A percentile compares a stretch with the other conserved stretches of the same genome.
Conservation (phyloP, 1,140 invertebrate genomes). For the Eurosta solidaginis region DNA sequence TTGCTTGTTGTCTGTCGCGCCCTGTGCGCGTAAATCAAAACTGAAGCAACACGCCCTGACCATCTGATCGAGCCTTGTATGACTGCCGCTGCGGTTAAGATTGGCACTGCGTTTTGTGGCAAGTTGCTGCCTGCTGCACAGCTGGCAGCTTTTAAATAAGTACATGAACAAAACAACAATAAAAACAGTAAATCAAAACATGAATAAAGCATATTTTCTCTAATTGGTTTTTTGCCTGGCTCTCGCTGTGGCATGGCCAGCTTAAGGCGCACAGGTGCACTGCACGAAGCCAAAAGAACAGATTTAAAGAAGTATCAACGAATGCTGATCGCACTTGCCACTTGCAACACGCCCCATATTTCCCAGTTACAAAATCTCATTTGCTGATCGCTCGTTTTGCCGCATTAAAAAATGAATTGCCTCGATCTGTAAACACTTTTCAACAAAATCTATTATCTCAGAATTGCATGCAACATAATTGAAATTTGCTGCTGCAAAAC, state of each 20-base stretch:
- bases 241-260: not conserved
- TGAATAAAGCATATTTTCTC: not conserved
- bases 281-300: not conserved
- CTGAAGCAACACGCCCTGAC: not conserved
- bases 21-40: conserved; percentile 25
- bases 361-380: conserved; percentile 3
- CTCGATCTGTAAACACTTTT: conserved; percentile 4
- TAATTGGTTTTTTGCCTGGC: conserved; percentile 14
- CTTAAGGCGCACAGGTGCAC: not conserved
- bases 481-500: conserved; percentile 4
- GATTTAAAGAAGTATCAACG: not conserved
- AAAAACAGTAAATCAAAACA: not conserved
- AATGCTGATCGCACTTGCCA: not conserved
- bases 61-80: not conserved
- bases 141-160: no score
- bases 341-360: conserved; percentile 15
- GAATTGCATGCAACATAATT: conserved; percentile 19
- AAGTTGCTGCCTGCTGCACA: not conserved
- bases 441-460: conserved; percentile 5
- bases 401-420: conserved; percentile 21
- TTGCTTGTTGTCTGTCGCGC: not conserved
- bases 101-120: conserved; percentile 14
- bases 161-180: not conserved
- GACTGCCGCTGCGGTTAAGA: not conserved
- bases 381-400: not conserved